Base-by-base conservation (phyloP, 2,888 invertebrate species). In the Lysandra coridon region DNA sequence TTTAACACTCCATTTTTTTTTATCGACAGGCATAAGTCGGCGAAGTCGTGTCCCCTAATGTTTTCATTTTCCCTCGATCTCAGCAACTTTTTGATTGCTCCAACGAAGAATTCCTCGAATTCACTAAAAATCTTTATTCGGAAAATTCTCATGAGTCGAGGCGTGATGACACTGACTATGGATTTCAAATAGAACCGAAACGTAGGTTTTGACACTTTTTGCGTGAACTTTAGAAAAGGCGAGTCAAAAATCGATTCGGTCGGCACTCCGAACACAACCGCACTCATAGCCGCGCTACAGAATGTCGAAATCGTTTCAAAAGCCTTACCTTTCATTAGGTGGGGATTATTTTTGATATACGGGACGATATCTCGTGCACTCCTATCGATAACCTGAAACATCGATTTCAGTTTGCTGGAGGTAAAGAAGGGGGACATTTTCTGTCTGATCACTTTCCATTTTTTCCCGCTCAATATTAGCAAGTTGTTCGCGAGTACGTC, bases 371-470 rank as follows among this genome's bases (percentile, higher is more conserved):
- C 90, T 79, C 85, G 84, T 0, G 89, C 89, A 78, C 88, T 87
- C 78, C 87, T 89, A 23, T 88, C 89, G 17, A 92, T 86, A 1
- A 91, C 88, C 77, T 87, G 87, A 80, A 87, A 91, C 91, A 93
- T 90, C 37, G 88, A 90, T 78, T 86, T 89, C n/a, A 92, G 84
- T 81, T 92, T 93, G 0, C 85, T 83, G 0, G 88, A 84, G 0
- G 91, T 91, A 81, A 93, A 93, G 0, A 90, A 84, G 0, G 92
- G 90, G 0, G 88, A 87, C 81, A 93, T 82, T 73, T 87, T 90
- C 75, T 91, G 90, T n/a, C 92, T 84, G 33, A 91, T 84, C n/a
- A 90, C 82, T 80, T 90, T 89, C 93, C 92, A 92, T 81, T 86
- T 75, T 14, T 86, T 86, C 1, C 91, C 86, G 49, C 87, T 81